phyloP scores from a whole-genome alignment of 2,888 invertebrate species.

The Drosophila seclusa region DNA sequence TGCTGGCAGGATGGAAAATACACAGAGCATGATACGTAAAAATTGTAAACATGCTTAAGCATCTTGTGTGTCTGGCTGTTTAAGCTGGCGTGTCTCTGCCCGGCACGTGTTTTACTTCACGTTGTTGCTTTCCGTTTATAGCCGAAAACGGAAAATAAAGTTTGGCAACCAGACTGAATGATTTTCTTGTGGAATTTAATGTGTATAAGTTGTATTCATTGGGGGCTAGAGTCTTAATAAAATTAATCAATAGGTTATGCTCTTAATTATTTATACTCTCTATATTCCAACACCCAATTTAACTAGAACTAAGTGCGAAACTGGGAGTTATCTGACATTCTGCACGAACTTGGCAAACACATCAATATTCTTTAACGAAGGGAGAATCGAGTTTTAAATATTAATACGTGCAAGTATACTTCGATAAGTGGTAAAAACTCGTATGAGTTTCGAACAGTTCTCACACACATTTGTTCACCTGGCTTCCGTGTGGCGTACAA shows the following conservation, averaged over 20 bases:
- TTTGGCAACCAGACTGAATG: background rate
- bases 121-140: constrained; percentile 29
- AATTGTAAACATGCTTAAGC: constrained; percentile 33
- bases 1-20: constrained; percentile 15
- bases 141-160: constrained; percentile 23
- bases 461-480: background rate
- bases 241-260: background rate
- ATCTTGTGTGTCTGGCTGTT: constrained; percentile 21
- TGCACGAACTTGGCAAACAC: background rate
- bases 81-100: constrained; percentile 1
- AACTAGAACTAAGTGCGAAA: background rate
- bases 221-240: background rate
- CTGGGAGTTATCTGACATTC: background rate
- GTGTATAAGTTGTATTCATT: background rate
- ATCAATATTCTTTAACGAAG: background rate
- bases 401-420: background rate
- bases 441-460: background rate
- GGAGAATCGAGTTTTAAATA: background rate
- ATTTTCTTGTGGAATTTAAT: constrained; percentile 2
- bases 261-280: background rate
- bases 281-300: background rate
- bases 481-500: background rate
- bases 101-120: constrained; percentile 38
- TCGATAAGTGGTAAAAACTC: background rate
- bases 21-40: constrained; percentile 21